Conservation (phyloP, 2,797 vertebrate genomes). For the Valencia hispanica region DNA sequence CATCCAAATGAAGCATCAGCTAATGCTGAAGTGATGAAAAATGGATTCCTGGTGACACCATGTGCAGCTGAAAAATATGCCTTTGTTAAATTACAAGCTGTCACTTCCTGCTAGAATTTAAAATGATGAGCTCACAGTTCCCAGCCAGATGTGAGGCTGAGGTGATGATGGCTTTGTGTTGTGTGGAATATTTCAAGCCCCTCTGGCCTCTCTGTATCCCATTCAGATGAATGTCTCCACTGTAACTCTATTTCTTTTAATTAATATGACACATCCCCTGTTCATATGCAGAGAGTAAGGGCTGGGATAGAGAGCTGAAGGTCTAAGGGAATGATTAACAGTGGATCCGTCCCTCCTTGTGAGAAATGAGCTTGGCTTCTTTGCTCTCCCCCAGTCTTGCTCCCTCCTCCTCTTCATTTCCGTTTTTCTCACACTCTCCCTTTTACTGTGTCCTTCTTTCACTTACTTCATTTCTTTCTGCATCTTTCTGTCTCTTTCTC, state of each 20-base stretch:
- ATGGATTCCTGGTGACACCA: conserved; percentile 30
- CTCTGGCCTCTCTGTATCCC: conserved; percentile 51
- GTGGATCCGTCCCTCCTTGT: conserved; percentile 64
- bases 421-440: conserved; percentile 54
- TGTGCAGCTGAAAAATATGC: conserved; percentile 32
- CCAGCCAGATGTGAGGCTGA: conserved; percentile 70
- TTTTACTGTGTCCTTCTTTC: conserved; percentile 42
- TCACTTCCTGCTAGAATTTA: conserved; percentile 53
- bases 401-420: conserved; percentile 64
- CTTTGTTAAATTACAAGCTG: conserved; percentile 39
- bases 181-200: conserved; percentile 67
- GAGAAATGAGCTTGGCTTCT: conserved; percentile 68
- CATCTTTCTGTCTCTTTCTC: conserved; percentile 37
- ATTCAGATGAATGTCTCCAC: conserved; percentile 75
- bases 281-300: conserved; percentile 74
- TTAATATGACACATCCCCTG: conserved; percentile 81
- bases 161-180: conserved; percentile 71
- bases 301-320: conserved; percentile 66
- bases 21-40: conserved; percentile 22
- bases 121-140: conserved; percentile 62
- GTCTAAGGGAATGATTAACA: conserved; percentile 94
- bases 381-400: conserved; percentile 50
- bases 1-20: conserved; percentile 4
- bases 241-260: conserved; percentile 80
- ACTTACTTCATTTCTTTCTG: conserved; percentile 48